Conservation (phyloP, 2,888 invertebrate species). For the Eupeodes luniger region DNA sequence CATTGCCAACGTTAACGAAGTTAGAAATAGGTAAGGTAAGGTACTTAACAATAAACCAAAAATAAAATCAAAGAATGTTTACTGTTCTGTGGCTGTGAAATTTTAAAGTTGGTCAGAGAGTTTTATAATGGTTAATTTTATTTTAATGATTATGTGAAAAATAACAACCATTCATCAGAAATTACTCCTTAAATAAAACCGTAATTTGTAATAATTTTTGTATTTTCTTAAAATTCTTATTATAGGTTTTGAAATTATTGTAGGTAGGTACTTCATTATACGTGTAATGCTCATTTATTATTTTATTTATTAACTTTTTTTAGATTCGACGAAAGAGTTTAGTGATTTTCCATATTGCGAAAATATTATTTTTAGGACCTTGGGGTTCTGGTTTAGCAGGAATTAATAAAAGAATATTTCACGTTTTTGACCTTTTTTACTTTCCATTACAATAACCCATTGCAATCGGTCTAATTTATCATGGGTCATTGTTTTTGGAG, state of each 20-base stretch:
- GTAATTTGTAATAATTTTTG: background rate
- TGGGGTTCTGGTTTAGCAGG: too few relatives aligned
- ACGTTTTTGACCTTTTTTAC: too few relatives aligned
- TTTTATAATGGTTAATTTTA: background rate
- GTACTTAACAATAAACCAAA: background rate
- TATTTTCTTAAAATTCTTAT: background rate
- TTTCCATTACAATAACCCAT: too few relatives aligned
- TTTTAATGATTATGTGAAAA: slow-evolving; percentile 8
- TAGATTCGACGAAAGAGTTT: too few relatives aligned
- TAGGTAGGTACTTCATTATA: too few relatives aligned
- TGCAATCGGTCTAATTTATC: too few relatives aligned
- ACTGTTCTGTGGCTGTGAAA: background rate
- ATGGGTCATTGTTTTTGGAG: too few relatives aligned
- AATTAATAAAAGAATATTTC: too few relatives aligned
- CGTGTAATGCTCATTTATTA: too few relatives aligned
- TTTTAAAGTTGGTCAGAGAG: background rate
- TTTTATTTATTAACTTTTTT: too few relatives aligned
- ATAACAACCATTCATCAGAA: background rate
- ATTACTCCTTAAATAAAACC: background rate
- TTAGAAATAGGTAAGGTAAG: background rate
- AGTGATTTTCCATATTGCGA: too few relatives aligned
- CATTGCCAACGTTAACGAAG: slow-evolving; percentile 3
- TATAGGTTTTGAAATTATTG: background rate
- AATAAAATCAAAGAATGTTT: background rate
- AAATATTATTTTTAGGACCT: too few relatives aligned